These are phyloP conservation scores for Gambusia yucatana DNA, from an alignment of 2,797 vertebrate genomes.

Conservation along the genomic window DNA sequence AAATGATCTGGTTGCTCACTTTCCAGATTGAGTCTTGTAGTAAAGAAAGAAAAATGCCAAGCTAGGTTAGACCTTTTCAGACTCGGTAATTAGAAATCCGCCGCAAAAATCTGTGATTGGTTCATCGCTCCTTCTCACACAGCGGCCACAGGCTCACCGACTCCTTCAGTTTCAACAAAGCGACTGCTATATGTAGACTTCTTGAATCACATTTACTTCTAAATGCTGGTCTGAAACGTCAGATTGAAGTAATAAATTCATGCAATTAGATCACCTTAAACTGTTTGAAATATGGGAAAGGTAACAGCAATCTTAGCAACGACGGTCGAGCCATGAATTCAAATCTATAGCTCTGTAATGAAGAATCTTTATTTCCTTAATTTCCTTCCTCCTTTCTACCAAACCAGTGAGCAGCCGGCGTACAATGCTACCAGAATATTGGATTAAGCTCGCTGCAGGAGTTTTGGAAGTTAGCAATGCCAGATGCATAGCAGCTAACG, in stretches of 20 bases:
- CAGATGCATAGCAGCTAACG: conserved; percentile 50
- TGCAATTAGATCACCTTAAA: conserved; percentile 33
- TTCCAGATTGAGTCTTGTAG: background rate
- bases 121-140: background rate
- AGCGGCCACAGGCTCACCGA: background rate
- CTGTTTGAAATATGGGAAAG: conserved; percentile 12
- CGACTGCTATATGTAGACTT: background rate
- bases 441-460: conserved; percentile 59
- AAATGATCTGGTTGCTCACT: background rate
- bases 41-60: background rate
- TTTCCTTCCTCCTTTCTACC: conserved; percentile 26
- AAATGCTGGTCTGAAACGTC: conserved; percentile 15
- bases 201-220: background rate
- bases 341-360: conserved; percentile 25
- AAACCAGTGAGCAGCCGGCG: conserved; percentile 30
- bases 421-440: conserved; percentile 52
- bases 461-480: conserved; percentile 51
- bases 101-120: background rate
- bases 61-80: background rate
- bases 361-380: conserved; percentile 32
- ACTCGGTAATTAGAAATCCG: background rate
- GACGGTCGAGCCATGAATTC: conserved; percentile 33
- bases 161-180: background rate
- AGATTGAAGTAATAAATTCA: background rate
- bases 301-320: conserved; percentile 28